Base-by-base conservation (phyloP, 2,888 invertebrate species). In the Ceratothoa steindachneri region DNA sequence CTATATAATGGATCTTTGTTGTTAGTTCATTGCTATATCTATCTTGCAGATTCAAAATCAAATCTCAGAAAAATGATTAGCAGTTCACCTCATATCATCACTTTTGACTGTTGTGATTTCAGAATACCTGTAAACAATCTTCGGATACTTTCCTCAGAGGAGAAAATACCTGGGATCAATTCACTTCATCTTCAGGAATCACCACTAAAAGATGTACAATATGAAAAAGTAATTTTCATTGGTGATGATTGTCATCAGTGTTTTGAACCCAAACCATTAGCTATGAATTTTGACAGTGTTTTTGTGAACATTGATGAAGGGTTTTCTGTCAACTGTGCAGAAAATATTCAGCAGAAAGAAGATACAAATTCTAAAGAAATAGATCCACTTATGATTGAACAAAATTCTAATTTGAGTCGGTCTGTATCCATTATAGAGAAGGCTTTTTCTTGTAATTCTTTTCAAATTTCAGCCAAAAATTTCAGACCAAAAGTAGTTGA, bases 401-500 rank as follows among this genome's bases (percentile, higher is more conserved):
- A 41, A 41, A 41, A 5, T 5, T 5, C 15, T 41, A 9, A 9
- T 41, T 15, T 15, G 7, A 41, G 41, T 9, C 7, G 15, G 15
- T 41, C 41, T 15, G 15, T 41, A 9, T 41, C 41, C 41, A 41
- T 41, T 41, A 9, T 41, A 41, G 41, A 41, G 15, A 41, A 41
- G 15, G 15, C 5, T 9, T 41, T 41, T 5, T 41, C 41, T 9
- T 41, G 7, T 41, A 60, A 60, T 60, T 12, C 12, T 22, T 60
- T 60, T 24, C n/a, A 60, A 60, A 3, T 60, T 60, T 60, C 60
- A 22, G 19, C 60, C 1, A 60, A 60, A 24, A 60, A 4, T 24
- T 60, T 60, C 24, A 22, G n/a, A 2, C 60, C 60, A 24, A 60
- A 60, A 60, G 60, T 60, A 22, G 60, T 60, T 60, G 60, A 60